Evolutionary conservation across 2,797 vertebrate species (phyloP), one percentile per base, ranked within the genome.

Genomic region (Coluber constrictor): DNA sequence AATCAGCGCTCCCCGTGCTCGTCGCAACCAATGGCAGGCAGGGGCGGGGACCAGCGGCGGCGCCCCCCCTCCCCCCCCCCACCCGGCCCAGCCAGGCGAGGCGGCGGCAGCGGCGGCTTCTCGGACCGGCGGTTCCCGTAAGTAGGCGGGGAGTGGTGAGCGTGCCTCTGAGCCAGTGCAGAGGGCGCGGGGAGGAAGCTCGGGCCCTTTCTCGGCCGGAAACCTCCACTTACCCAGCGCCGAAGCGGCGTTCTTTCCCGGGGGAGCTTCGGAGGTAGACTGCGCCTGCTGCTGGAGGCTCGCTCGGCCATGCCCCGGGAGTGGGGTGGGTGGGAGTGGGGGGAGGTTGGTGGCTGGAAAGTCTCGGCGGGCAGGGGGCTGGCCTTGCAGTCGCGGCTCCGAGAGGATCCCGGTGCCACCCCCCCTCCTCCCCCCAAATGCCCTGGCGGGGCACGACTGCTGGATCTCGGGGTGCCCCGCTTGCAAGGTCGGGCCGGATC

Each of bases 111-210:
- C 54, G 90, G 29, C 55, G 27, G 37, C 2, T 29, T 55, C 32
- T n/a, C 8, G 9, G 3, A 3, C 0, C 61, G 7, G 32, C 51
- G 27, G 13, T 11, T 12, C 16, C 79, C 1, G 90, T 91, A 51
- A 86, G 90, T 32, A 9, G 27, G 16, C 1, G 8, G 54, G 20
- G n/a, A 8, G 7, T 1, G 37, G 56, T 27, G 11, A 54, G 87
- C 0, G 92, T 3, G 66, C 70, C 57, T 61, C 92, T 89, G 92
- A 55, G 92, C 92, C n/a, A 5, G n/a, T 43, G 92, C 92, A 90
- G 56, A 59, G 88, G 2, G 91, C 61, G 51, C 32, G 37, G 29
- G 63, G 10, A 13, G 15, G 66, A 32, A 32, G 16, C 18, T 74
- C 66, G 16, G 32, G 15, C 16, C 70, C 70, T 43, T 3, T 20